phyloP scores from a whole-genome alignment of 2,888 invertebrate species.

The Globia sparganii region DNA sequence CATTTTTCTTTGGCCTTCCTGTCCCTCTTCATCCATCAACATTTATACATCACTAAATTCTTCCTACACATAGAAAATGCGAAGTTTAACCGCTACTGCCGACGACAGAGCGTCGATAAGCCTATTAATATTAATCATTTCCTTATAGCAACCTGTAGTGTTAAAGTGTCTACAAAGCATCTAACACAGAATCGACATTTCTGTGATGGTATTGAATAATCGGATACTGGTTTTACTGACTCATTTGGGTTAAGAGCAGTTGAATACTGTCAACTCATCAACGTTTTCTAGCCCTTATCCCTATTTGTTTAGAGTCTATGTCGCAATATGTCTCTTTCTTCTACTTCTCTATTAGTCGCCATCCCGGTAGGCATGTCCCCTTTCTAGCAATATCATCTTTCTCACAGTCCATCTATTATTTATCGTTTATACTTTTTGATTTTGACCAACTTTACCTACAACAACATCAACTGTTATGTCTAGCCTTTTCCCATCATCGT shows the following conservation, averaged over 20 bases:
- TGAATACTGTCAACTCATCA: neutral
- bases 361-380: neutral
- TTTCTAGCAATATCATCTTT: neutral
- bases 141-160: slow-evolving; percentile 58
- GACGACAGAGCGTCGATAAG: slow-evolving; percentile 48
- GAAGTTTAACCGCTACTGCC: slow-evolving; percentile 38
- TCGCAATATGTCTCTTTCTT: too few relatives aligned
- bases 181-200: slow-evolving; percentile 30
- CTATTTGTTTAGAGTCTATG: neutral
- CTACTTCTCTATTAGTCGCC: neutral
- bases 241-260: neutral
- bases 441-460: too few relatives aligned
- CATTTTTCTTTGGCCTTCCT: neutral
- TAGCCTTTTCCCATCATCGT: too few relatives aligned
- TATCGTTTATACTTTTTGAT: neutral
- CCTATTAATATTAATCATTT: slow-evolving; percentile 67
- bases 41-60: slow-evolving; percentile 18
- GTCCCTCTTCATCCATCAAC: neutral
- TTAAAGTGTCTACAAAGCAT: slow-evolving; percentile 6
- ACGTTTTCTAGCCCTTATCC: neutral
- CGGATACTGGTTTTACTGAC: neutral
- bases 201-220: neutral
- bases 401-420: neutral
- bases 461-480: too few relatives aligned
- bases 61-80: slow-evolving; percentile 63